A percentile compares a stretch with the other conserved stretches of the same genome.
These are phyloP conservation scores for Chorisops tibialis DNA, from an alignment of 2,888 invertebrate species.

Conservation along the genomic window DNA sequence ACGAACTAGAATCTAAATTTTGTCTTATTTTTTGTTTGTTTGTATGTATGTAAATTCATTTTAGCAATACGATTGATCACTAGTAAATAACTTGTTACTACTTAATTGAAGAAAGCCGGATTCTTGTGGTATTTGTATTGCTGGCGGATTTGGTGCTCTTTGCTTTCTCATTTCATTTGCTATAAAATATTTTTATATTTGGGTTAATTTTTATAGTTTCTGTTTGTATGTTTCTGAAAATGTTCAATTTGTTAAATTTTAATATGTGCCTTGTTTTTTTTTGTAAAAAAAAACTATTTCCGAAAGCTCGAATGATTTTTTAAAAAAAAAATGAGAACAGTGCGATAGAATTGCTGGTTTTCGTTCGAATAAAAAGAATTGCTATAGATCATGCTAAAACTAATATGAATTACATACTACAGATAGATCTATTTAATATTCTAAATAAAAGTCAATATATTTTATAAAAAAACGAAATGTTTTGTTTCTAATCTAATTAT, in stretches of 20 bases:
- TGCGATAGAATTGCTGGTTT: too few species aligned
- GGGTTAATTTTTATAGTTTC: conserved; percentile 12
- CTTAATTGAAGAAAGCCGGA: conserved; percentile 22
- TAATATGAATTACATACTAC: too few species aligned
- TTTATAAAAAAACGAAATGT: too few species aligned
- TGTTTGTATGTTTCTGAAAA: conserved; percentile 16
- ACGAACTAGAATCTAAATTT: conserved; percentile 18
- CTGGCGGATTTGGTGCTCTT: conserved; percentile 36
- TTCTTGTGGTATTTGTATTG: conserved; percentile 22
- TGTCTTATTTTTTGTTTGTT: conserved; percentile 4
- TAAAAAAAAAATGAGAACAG: not conserved
- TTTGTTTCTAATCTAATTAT: too few species aligned
- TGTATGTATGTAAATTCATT: conserved; percentile 2
- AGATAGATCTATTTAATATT: too few species aligned
- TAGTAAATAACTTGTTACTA: conserved; percentile 27
- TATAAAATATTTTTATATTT: conserved; percentile 22
- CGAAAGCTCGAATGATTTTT: not conserved
- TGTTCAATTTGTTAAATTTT: not conserved
- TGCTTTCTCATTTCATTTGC: conserved; percentile 34
- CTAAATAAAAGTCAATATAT: too few species aligned
- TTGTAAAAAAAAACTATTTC: conserved; percentile 5
- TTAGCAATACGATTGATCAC: conserved; percentile 28
- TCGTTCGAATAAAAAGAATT: too few species aligned
- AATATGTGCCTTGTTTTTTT: not conserved
- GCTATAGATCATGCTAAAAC: too few species aligned